Percentiles rank a stretch among this genome's conserved stretches.
Evolutionary conservation across 1,140 invertebrate species (phyloP).

Genomic region (Charaxes varanes): DNA sequence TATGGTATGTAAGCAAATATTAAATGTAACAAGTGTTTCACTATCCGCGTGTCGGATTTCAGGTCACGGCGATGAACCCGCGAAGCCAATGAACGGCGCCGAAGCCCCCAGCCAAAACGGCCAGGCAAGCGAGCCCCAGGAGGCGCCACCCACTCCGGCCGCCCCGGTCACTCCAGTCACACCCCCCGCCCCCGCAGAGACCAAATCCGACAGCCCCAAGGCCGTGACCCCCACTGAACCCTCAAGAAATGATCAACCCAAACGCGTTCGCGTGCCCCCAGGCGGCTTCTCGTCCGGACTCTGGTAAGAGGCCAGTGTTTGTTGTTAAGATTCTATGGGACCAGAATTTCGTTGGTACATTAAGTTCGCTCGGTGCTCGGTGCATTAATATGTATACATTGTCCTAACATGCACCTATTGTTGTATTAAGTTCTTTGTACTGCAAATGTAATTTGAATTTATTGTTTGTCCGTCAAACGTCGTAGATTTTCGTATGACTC

Average conservation of each 20-base stretch:
- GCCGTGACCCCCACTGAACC: constrained; percentile 26
- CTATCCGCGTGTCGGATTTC: constrained; percentile 10
- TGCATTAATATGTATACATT: constrained; percentile 17
- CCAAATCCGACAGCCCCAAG: constrained; percentile 24
- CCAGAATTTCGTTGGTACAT: constrained; percentile 17
- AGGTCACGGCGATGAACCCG: constrained; percentile 36
- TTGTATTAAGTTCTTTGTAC: background rate
- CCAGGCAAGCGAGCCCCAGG: constrained; percentile 14
- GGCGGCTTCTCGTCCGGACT: constrained; percentile 76
- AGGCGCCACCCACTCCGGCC: constrained; percentile 6
- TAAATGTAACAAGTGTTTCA: background rate
- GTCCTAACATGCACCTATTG: background rate
- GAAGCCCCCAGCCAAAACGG: constrained; percentile 40
- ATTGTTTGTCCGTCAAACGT: too few species aligned
- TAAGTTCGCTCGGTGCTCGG: background rate
- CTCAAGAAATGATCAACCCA: constrained; percentile 37
- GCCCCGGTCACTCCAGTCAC: constrained; percentile 7
- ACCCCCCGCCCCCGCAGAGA: constrained; percentile 10
- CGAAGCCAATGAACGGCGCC: constrained; percentile 36
- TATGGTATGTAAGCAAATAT: too few species aligned
- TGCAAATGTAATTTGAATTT: too few species aligned
- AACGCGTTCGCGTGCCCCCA: constrained; percentile 73
- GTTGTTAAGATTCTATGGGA: constrained; percentile 32
- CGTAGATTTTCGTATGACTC: too few species aligned
- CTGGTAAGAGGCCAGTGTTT: constrained; percentile 61